Conservation (phyloP, 2,797 vertebrate species). For the Onychomys torridus region DNA sequence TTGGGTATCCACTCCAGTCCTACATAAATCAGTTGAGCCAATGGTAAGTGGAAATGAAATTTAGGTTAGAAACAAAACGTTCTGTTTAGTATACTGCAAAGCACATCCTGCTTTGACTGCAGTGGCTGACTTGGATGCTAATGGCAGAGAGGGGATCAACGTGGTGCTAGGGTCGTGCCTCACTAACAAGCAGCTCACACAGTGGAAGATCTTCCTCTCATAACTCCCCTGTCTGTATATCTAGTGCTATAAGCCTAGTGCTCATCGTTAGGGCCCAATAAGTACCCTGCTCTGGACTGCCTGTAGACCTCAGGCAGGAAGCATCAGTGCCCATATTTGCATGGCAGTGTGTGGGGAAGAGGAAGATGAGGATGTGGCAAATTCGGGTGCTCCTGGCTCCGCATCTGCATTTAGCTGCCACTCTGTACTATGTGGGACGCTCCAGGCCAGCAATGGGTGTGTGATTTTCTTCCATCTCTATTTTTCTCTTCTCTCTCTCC, state of each 20-base stretch:
- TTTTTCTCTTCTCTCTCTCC: neutral
- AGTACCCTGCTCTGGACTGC: neutral
- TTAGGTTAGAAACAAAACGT: neutral
- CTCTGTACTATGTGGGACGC: neutral
- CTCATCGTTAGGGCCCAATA: neutral
- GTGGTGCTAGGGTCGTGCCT: neutral
- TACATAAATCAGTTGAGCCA: neutral
- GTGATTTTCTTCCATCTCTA: neutral
- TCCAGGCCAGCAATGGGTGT: too few species aligned
- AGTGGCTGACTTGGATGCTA: neutral
- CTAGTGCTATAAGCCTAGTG: rapidly evolving
- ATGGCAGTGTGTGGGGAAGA: rapidly evolving
- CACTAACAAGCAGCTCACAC: neutral
- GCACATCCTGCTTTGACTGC: neutral
- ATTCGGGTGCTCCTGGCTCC: rapidly evolving
- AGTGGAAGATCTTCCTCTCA: neutral
- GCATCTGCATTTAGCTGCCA: neutral
- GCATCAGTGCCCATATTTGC: neutral
- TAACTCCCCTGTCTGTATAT: neutral
- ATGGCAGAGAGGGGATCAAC: neutral
- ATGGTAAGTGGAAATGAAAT: neutral
- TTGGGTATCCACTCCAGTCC: neutral
- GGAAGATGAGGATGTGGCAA: neutral
- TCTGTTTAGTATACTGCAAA: too few species aligned
- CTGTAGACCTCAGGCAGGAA: neutral